A percentile compares a stretch with the other conserved stretches of the same genome.
Evolutionary conservation across 2,888 invertebrate genomes (phyloP).

Genomic region (Sarcophaga caerulescens): DNA sequence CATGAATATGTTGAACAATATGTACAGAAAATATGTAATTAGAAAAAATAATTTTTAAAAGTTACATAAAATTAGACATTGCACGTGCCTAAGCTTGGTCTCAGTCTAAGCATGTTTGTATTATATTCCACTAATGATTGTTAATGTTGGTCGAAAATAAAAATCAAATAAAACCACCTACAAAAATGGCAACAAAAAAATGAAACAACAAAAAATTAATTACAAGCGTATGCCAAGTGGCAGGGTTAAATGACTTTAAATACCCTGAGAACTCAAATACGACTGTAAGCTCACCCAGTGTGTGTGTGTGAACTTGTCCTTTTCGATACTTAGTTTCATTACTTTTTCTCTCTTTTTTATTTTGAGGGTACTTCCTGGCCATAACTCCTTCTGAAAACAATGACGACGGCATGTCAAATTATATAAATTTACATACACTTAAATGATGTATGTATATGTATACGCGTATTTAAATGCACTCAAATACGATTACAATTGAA

Average conservation of each 20-base stretch:
- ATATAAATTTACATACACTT: constrained; percentile 45
- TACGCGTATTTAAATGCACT: not conserved
- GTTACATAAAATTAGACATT: not conserved
- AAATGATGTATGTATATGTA: constrained; percentile 8
- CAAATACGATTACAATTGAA: constrained; percentile 18
- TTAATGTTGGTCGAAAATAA: constrained; percentile 43
- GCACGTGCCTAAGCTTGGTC: constrained; percentile 33
- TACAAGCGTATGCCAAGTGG: constrained; percentile 60
- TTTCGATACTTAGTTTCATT: not conserved
- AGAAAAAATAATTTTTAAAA: not conserved
- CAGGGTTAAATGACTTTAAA: constrained; percentile 79
- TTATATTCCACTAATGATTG: constrained; percentile 43
- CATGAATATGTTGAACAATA: no score
- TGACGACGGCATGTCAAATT: constrained; percentile 28
- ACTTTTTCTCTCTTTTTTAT: not conserved
- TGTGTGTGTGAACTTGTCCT: constrained; percentile 55
- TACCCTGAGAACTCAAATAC: constrained; percentile 72
- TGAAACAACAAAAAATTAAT: constrained; percentile 54
- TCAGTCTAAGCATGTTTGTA: not conserved
- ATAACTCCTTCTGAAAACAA: constrained; percentile 27
- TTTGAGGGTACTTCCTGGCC: not conserved
- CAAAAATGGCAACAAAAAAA: constrained; percentile 16
- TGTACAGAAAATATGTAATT: no score
- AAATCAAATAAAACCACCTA: not conserved
- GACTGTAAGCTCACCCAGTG: constrained; percentile 10